Conservation (phyloP, 2,888 invertebrate genomes). For the Agapostemon virescens region DNA sequence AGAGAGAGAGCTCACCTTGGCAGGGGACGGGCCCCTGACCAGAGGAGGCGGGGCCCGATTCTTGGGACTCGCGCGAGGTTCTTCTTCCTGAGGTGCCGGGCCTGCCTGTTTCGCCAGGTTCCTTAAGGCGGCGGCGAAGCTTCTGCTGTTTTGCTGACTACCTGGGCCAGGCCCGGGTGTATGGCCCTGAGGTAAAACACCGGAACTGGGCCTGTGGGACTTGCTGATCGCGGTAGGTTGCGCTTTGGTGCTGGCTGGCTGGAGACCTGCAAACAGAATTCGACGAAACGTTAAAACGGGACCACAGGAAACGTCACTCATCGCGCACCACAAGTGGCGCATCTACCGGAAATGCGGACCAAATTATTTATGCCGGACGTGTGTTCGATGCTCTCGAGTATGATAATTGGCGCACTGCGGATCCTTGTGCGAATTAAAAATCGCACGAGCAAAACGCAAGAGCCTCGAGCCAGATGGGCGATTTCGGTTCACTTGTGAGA, state of each 20-base stretch:
- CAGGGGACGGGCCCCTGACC: conserved; percentile 77
- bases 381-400: neutral
- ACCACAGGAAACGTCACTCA: too few relatives aligned
- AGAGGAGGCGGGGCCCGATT: conserved; percentile 82
- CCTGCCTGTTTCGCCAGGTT: conserved; percentile 96
- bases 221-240: conserved; percentile 77
- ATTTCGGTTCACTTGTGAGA: too few relatives aligned
- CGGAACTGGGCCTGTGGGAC: conserved; percentile 78
- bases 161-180: conserved; percentile 80
- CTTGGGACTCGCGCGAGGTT: conserved; percentile 80
- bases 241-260: conserved; percentile 77
- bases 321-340: too few relatives aligned
- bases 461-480: neutral
- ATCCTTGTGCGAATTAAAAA: too few relatives aligned
- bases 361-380: neutral
- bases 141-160: conserved; percentile 80
- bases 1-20: conserved; percentile 75
- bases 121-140: conserved; percentile 94
- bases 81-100: conserved; percentile 86
- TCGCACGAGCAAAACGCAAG: neutral
- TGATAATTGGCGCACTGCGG: neutral
- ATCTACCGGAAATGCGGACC: neutral
- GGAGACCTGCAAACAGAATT: conserved; percentile 72
- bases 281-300: neutral
- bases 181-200: conserved; percentile 78